Percentiles rank a stretch among this genome's conserved stretches.
Conservation (phyloP, 2,888 invertebrate species). For the Macrosiphum euphorbiae region DNA sequence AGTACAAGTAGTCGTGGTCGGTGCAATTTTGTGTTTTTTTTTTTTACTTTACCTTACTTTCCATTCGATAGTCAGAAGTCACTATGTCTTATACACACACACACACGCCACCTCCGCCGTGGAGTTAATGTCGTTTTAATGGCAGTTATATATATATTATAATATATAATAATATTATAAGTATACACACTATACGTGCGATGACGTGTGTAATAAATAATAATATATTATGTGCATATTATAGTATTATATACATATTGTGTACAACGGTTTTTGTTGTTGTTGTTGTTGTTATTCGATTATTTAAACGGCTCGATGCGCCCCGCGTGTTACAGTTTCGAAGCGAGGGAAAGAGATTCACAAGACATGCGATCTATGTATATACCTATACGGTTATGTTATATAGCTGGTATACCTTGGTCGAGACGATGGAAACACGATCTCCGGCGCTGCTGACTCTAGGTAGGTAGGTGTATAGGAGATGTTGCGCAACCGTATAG, state of each 20-base stretch:
- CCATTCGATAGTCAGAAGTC: constrained; percentile 24
- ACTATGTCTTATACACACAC: background rate
- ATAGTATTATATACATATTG: too few species aligned
- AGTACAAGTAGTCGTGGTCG: background rate
- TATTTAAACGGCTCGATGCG: constrained; percentile 47
- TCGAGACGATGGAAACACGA: constrained; percentile 38
- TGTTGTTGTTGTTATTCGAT: background rate
- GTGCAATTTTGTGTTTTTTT: constrained; percentile 4
- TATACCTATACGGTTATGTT: background rate
- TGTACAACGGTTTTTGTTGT: background rate
- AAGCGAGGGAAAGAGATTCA: background rate
- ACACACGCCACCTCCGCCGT: background rate
- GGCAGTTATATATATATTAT: background rate
- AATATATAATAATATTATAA: background rate
- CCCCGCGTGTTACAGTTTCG: constrained; percentile 44
- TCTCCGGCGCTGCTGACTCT: background rate
- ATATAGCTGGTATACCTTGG: background rate
- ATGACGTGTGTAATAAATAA: constrained; percentile 3
- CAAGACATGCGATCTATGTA: background rate
- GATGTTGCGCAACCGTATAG: constrained; percentile 38
- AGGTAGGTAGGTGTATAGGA: background rate
- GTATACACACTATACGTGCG: background rate
- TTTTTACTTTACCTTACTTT: background rate
- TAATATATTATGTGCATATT: constrained; percentile 1
- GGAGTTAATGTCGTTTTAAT: background rate